phyloP scores from a whole-genome alignment of 2,888 invertebrate species.

The Papilio gigon region DNA sequence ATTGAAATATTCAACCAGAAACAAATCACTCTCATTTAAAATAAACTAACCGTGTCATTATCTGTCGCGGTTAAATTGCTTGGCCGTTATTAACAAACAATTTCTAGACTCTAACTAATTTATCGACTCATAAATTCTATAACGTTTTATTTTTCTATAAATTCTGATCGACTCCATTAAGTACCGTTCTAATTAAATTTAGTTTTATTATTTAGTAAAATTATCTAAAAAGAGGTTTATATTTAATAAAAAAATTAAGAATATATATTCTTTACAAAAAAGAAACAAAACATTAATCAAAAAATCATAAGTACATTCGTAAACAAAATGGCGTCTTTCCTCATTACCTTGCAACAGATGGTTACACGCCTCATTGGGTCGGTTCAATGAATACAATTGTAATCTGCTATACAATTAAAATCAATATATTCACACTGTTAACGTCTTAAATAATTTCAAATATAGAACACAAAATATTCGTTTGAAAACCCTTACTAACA shows the following conservation, averaged over 20 bases:
- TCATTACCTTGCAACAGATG: constrained; percentile 28
- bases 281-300: not conserved
- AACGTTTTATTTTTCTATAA: constrained; percentile 14
- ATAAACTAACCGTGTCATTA: constrained; percentile 28
- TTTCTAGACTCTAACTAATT: constrained; percentile 22
- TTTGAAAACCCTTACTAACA: too few species aligned
- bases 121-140: constrained; percentile 12
- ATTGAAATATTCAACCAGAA: constrained; percentile 15
- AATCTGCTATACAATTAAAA: constrained; percentile 8
- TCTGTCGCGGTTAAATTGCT: constrained; percentile 13
- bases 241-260: not conserved
- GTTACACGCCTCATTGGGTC: constrained; percentile 19
- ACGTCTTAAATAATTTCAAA: not conserved
- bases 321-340: constrained; percentile 11
- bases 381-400: not conserved
- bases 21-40: constrained; percentile 22
- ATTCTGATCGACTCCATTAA: not conserved
- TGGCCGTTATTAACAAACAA: constrained; percentile 27
- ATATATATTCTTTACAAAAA: too few species aligned
- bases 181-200: not conserved
- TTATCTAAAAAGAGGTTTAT: too few species aligned
- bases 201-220: too few species aligned
- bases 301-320: not conserved
- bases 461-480: too few species aligned
- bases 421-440: not conserved